Conservation (phyloP, 2,888 invertebrate genomes). For the Lasioglossum malachurum region DNA sequence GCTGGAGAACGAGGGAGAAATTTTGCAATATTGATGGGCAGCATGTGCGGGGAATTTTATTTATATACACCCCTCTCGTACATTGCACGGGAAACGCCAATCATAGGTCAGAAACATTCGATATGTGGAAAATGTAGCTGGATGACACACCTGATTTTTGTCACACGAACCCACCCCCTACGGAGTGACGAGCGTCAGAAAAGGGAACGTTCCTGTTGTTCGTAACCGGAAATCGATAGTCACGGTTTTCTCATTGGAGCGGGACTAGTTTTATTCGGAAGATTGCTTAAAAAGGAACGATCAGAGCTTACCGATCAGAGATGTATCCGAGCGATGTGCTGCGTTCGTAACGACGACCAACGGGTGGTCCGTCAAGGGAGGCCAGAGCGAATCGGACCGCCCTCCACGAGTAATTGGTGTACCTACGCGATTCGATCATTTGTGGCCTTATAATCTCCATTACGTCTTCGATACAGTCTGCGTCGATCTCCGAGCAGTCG, state of each 20-base stretch:
- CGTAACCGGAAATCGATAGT: neutral
- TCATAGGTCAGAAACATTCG: neutral
- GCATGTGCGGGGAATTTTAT: neutral
- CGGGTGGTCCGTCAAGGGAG: constrained; percentile 75
- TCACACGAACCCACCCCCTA: neutral
- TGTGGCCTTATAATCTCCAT: constrained; percentile 47
- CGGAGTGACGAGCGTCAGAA: neutral
- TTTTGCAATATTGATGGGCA: neutral
- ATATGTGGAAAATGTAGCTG: neutral
- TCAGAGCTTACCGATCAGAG: constrained; percentile 69
- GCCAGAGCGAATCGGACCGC: constrained; percentile 69
- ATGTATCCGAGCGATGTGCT: constrained; percentile 70
- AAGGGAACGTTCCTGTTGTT: neutral
- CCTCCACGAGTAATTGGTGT: constrained; percentile 42
- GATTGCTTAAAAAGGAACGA: constrained; percentile 28
- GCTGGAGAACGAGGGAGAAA: neutral
- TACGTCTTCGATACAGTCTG: constrained; percentile 25
- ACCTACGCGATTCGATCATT: constrained; percentile 50
- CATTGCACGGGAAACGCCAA: neutral
- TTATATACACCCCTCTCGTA: neutral
- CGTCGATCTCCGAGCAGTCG: neutral
- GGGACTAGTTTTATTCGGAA: constrained; percentile 26
- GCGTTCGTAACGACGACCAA: constrained; percentile 74
- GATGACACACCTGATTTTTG: neutral
- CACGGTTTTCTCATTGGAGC: neutral